Base-by-base conservation (phyloP, 1,140 invertebrate species). In the Bombus sibiricus region DNA sequence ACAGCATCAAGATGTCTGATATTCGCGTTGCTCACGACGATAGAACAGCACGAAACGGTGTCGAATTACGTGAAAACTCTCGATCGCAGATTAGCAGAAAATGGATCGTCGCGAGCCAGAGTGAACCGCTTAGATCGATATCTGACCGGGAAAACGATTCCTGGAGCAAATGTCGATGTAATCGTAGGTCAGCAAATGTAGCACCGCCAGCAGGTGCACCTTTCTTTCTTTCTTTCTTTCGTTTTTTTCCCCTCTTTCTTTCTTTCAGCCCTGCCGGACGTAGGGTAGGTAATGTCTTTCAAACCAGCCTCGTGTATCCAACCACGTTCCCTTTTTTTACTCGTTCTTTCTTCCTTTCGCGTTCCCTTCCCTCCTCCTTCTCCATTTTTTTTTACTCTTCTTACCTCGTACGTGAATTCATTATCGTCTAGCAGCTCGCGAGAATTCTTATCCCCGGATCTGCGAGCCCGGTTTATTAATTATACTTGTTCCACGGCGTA, bases 221-320 rank as follows among this genome's bases (percentile, higher is more conserved):
- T 78, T 85, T 84, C 84, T 73, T 86, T 81, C 82, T 85, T 34
- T 80, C 68, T 39, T 39, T 39, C 37, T 69, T 39, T 69, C 25
- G 2, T 5, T 39, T 37, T 69, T 18, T 68, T 69, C 2, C 3
- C 8, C 1, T 69, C 68, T 74, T 82, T 85, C 83, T 75, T 86
- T 85, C 80, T 83, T 85, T 82, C 66, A 34, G 71, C 75, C 62
- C 43, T 68, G 75, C 86, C 90, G 85, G 88, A 88, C 87, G 86
- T 91, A 85, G 90, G 89, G 88, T 90, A 91, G 85, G 88, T 91
- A 91, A 87, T 91, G 87, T 83, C 90, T 89, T 88, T 87, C 81
- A 68, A 71, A 28, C 43, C 64, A 43, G 75, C 72, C 80, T 62
- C 69, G 25, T n/a, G 34, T 64, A 88, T 83, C 69, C 81, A 78